These are phyloP conservation scores for Leptopilina clavipes DNA, from an alignment of 1,140 invertebrate species.

Conservation along the genomic window DNA sequence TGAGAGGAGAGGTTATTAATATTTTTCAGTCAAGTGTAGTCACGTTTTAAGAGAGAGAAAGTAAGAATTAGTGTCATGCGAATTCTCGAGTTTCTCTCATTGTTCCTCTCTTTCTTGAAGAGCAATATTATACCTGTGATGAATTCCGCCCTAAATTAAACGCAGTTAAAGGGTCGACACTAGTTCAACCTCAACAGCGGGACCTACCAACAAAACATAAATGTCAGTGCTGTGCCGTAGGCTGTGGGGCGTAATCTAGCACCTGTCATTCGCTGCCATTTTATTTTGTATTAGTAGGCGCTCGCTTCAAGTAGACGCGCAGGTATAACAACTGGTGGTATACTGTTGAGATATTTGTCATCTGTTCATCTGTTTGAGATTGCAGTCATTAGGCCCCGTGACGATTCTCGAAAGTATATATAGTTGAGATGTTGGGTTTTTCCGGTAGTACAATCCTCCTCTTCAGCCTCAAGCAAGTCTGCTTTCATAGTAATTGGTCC, in stretches of 20 bases:
- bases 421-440: slow-evolving; percentile 46
- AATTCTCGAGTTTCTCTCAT: background rate
- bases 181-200: background rate
- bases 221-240: background rate
- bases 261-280: slow-evolving; percentile 48
- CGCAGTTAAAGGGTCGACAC: slow-evolving; percentile 48
- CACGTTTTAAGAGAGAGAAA: slow-evolving; percentile 7
- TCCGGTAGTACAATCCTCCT: background rate
- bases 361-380: slow-evolving; percentile 2
- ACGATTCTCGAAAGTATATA: background rate
- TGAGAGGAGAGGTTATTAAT: background rate
- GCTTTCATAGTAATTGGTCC: background rate
- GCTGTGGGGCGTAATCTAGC: slow-evolving; percentile 35
- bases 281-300: background rate
- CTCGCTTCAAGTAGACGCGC: slow-evolving; percentile 34
- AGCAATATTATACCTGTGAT: background rate
- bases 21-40: background rate
- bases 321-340: slow-evolving; percentile 50
- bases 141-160: slow-evolving; percentile 17
- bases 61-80: background rate
- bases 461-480: too few species aligned
- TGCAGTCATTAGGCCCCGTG: slow-evolving; percentile 42
- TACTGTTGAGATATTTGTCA: slow-evolving; percentile 51
- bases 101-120: background rate
- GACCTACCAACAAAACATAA: background rate